Evolutionary conservation across 2,113 vertebrate genomes (phyloP).

Genomic region (Benitochromis conjunctus): DNA sequence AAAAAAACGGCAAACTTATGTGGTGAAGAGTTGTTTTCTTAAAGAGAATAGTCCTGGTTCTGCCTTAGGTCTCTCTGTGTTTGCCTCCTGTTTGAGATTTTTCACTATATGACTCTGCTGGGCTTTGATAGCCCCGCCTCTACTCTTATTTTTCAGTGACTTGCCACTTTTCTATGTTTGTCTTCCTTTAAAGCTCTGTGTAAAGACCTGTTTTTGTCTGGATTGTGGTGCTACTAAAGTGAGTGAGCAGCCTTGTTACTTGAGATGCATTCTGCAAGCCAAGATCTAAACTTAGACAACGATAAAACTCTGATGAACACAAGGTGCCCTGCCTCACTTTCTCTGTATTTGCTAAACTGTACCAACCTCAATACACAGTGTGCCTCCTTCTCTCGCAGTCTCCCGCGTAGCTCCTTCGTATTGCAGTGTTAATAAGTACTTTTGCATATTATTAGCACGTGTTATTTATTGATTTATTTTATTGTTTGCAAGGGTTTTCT

Average conservation of each 20-base stretch:
- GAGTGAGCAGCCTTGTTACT: conserved; percentile 64
- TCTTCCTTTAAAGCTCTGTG: conserved; percentile 11
- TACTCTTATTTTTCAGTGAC: background rate
- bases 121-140: background rate
- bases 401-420: background rate
- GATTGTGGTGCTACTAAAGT: conserved; percentile 24
- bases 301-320: conserved; percentile 68
- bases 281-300: conserved; percentile 77
- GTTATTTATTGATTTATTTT: background rate
- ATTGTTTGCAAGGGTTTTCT: background rate
- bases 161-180: background rate
- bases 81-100: background rate
- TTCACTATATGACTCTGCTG: background rate
- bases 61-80: background rate
- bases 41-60: background rate
- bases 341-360: conserved; percentile 17
- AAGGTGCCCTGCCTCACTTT: conserved; percentile 52
- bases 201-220: conserved; percentile 33
- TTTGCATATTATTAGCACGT: background rate
- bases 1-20: background rate
- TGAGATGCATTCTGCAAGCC: conserved; percentile 66
- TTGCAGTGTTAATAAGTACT: background rate
- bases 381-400: background rate
- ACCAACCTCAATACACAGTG: background rate
- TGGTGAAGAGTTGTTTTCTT: background rate